Evolutionary conservation across 2,888 invertebrate species (phyloP).

Genomic region (Apotomis capreana): DNA sequence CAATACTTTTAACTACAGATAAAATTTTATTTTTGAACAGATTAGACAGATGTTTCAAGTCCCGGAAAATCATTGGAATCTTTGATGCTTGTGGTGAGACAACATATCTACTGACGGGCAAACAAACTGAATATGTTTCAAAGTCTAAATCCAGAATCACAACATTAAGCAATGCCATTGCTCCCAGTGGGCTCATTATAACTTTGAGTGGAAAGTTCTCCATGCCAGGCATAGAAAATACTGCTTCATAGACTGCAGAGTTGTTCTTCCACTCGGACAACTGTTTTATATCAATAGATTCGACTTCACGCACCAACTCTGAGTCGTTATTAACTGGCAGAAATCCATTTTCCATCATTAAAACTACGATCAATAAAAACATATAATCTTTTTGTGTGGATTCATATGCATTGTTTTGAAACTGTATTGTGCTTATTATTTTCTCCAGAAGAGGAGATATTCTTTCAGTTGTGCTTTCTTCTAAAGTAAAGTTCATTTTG

Average conservation of each 20-base stretch:
- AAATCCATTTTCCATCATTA: conserved; percentile 74
- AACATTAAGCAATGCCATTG: conserved; percentile 66
- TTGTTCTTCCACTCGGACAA: conserved; percentile 59
- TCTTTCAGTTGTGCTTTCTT: conserved; percentile 68
- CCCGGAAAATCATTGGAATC: conserved; percentile 69
- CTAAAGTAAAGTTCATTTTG: conserved; percentile 59
- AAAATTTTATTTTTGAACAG: conserved; percentile 81
- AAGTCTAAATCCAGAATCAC: conserved; percentile 61
- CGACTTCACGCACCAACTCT: conserved; percentile 49
- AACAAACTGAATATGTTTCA: conserved; percentile 73
- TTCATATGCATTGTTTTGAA: conserved; percentile 56
- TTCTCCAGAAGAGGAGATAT: conserved; percentile 60
- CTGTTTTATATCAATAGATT: conserved; percentile 52
- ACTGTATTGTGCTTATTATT: conserved; percentile 56
- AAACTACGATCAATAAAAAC: conserved; percentile 63
- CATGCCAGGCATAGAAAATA: conserved; percentile 63
- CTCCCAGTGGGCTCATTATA: conserved; percentile 67
- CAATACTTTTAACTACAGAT: conserved; percentile 81
- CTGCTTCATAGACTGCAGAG: conserved; percentile 61
- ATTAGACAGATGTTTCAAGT: conserved; percentile 74
- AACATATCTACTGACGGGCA: conserved; percentile 70
- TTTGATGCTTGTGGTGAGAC: conserved; percentile 65
- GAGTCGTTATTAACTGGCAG: conserved; percentile 53
- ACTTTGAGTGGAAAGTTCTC: conserved; percentile 61
- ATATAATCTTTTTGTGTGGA: conserved; percentile 68